phyloP scores from a whole-genome alignment of 2,888 invertebrate genomes.

The Doris montereyensis region DNA sequence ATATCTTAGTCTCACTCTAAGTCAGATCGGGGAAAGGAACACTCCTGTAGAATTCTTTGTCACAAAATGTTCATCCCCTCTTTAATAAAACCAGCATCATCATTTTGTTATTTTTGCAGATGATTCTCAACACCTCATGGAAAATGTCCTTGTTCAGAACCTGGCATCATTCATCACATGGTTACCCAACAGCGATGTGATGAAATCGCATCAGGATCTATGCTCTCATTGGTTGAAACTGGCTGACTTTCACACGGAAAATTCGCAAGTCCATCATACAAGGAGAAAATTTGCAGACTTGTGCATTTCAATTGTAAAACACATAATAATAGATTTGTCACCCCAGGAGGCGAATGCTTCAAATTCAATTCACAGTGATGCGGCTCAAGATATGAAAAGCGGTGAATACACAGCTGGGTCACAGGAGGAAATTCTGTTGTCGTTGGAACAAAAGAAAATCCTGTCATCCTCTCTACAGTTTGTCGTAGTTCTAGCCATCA shows the following conservation, averaged over 20 bases:
- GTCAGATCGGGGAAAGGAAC: too few species aligned
- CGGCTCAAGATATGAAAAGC: background rate
- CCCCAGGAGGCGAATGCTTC: background rate
- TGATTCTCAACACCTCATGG: background rate
- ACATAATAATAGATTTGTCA: background rate
- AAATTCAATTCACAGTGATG: background rate
- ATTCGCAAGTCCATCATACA: too few species aligned
- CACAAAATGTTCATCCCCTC: too few species aligned
- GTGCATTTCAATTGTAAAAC: background rate
- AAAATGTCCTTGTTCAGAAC: background rate
- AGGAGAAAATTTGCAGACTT: background rate
- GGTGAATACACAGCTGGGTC: too few species aligned
- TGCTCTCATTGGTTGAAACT: too few species aligned
- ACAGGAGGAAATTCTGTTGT: slow-evolving; percentile 76
- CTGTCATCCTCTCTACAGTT: slow-evolving; percentile 79
- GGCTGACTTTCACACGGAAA: background rate
- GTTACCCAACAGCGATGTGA: background rate
- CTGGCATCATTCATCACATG: background rate
- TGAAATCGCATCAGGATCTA: too few species aligned
- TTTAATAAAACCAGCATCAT: too few species aligned
- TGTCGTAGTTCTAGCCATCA: slow-evolving; percentile 79
- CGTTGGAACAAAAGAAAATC: slow-evolving; percentile 80
- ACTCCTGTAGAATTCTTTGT: too few species aligned
- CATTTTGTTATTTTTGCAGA: background rate
- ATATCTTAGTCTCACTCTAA: too few species aligned